These are phyloP conservation scores for Heteropelma amictum DNA, from an alignment of 2,888 invertebrate genomes.

Conservation along the genomic window DNA sequence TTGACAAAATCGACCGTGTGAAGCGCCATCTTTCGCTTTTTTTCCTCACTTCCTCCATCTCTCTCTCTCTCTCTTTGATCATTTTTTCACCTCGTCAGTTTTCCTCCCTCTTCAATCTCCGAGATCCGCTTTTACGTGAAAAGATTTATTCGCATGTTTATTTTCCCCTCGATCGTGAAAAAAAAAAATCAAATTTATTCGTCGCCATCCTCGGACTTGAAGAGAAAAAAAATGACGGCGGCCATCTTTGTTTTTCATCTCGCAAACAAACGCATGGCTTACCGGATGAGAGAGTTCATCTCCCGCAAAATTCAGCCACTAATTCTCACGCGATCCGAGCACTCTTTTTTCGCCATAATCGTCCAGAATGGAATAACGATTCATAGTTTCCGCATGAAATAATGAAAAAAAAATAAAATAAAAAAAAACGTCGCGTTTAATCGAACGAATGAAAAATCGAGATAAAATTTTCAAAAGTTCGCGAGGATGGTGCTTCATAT, in stretches of 20 bases:
- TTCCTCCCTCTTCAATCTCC: constrained; percentile 53
- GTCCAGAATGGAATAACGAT: constrained; percentile 52
- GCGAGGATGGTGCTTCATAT: constrained; percentile 77
- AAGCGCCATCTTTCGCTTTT: constrained; percentile 50
- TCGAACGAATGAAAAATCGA: neutral
- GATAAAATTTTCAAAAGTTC: neutral
- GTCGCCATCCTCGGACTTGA: too few relatives aligned
- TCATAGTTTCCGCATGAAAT: constrained; percentile 33
- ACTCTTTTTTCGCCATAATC: constrained; percentile 69
- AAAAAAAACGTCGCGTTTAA: neutral
- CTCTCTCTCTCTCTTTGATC: constrained; percentile 46
- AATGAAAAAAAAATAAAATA: neutral
- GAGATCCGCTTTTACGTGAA: too few relatives aligned
- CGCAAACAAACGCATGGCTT: constrained; percentile 60
- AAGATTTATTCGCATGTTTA: constrained; percentile 31
- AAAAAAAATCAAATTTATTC: constrained; percentile 13
- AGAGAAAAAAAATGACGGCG: constrained; percentile 24
- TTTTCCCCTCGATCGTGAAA: constrained; percentile 38
- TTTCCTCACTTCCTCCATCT: constrained; percentile 60
- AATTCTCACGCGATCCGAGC: constrained; percentile 68
- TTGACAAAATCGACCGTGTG: constrained; percentile 25
- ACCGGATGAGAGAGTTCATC: constrained; percentile 28
- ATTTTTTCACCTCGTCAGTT: constrained; percentile 38
- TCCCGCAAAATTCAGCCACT: too few relatives aligned
- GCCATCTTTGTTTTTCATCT: constrained; percentile 30